Evolutionary conservation across 1,140 invertebrate genomes (phyloP).

Genomic region (Asobara japonica): DNA sequence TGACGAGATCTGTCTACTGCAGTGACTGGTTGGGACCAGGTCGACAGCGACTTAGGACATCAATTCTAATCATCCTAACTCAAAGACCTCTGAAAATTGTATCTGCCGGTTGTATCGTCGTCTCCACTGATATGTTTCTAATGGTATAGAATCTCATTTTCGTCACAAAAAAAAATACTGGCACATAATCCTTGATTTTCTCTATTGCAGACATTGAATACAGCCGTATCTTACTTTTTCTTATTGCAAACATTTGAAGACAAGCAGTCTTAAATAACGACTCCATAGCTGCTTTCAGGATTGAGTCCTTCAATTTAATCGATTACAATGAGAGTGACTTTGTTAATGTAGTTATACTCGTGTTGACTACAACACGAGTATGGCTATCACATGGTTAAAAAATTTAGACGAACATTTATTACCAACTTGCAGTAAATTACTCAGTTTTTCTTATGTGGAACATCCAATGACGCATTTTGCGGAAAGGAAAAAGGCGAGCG

Average conservation of each 20-base stretch:
- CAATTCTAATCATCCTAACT: constrained; percentile 38
- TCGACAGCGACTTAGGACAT: constrained; percentile 10
- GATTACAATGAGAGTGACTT: too few species aligned
- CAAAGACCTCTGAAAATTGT: constrained; percentile 39
- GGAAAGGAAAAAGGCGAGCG: too few species aligned
- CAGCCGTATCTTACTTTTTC: constrained; percentile 25
- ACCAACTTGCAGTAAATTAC: too few species aligned
- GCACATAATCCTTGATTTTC: neutral
- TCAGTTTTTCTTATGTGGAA: too few species aligned
- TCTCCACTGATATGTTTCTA: constrained; percentile 42
- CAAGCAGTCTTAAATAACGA: neutral
- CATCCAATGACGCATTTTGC: too few species aligned
- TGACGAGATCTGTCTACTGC: constrained; percentile 21
- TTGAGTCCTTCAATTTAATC: too few species aligned
- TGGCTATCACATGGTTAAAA: too few species aligned
- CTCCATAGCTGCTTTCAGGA: neutral
- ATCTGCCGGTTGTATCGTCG: constrained; percentile 34
- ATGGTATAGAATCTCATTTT: neutral
- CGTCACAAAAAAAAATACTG: neutral
- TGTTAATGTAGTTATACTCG: too few species aligned
- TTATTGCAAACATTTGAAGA: constrained; percentile 22
- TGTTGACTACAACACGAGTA: too few species aligned
- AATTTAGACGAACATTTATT: too few species aligned
- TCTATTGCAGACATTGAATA: constrained; percentile 18
- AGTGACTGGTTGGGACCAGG: constrained; percentile 29